Base-by-base conservation (phyloP, 2,113 vertebrate species). In the Stegostoma tigrinum region DNA sequence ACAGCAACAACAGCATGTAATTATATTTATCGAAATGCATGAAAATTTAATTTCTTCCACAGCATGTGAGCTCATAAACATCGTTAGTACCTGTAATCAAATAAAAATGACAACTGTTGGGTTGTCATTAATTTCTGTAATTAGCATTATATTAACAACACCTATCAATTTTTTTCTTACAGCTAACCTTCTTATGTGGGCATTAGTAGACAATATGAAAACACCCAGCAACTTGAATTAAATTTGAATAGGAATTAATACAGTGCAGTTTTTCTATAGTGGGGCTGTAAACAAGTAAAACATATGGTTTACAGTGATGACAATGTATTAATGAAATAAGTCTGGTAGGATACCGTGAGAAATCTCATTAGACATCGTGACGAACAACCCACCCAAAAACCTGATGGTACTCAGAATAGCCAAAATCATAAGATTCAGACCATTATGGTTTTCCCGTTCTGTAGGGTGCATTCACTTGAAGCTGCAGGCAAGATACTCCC, bases 1-100 rank as follows among this genome's bases (percentile, higher is more conserved):
- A 80, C 80, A 83, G 80, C 38, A 83, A 42, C 80, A 45, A 42
- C 80, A 83, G 80, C 80, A 42, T 19, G 42, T 83, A 83, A 83
- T 83, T 83, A 83, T n/a, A 83, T 83, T 83, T 83, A 42, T 83
- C 42, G 80, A 83, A 83, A 83, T 42, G 80, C 80, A 83, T 83
- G 80, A 83, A 83, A 83, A 83, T 19, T 42, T 83, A 38, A 83
- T 83, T 83, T 83, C n/a, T 83, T 83, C 17, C 38, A 21, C 38
- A 83, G 80, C 80, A 42, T 45, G 80, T 21, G 19, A 83, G 80
- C 80, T 42, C 38, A 83, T 42, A 42, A 83, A 83, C 38, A 21
- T 83, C 5, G 19, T 83, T 83, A 83, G 80, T 42, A 15, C 6
- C n/a, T 42, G 17, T 83, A 83, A 83, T 83, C 80, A 83, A 83